These are phyloP conservation scores for Batillaria attramentaria DNA, from an alignment of 1,140 invertebrate genomes.

Conservation along the genomic window DNA sequence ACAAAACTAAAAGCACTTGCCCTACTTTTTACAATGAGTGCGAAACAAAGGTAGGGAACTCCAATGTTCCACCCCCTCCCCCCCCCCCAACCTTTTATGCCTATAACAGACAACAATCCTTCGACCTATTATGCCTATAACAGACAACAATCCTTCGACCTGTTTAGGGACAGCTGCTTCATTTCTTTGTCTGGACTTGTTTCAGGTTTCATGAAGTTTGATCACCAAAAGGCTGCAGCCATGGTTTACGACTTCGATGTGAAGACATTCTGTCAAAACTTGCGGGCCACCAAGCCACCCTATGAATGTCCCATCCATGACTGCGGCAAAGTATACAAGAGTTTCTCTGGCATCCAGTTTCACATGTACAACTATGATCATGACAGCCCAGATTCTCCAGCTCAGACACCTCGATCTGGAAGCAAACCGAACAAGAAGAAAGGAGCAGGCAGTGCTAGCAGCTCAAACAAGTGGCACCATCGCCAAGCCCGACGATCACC, in stretches of 20 bases:
- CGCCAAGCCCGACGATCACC: conserved; percentile 65
- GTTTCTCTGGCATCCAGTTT: conserved; percentile 86
- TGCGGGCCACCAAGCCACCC: conserved; percentile 85
- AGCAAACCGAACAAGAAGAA: conserved; percentile 57
- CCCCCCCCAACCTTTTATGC: no score
- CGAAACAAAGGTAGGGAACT: no score
- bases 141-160: no score
- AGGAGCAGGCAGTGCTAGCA: no score
- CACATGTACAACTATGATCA: conserved; percentile 89
- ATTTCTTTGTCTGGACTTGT: no score
- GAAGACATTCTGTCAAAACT: conserved; percentile 86
- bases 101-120: no score
- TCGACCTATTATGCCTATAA: no score
- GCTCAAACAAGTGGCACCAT: conserved; percentile 60
- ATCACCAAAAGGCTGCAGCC: conserved; percentile 28
- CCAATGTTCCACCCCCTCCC: no score
- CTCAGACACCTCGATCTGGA: conserved; percentile 45
- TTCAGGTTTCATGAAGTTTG: no score
- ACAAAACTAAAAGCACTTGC: no score
- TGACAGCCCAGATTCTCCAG: conserved; percentile 73
- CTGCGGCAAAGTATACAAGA: conserved; percentile 89
- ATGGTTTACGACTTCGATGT: conserved; percentile 88
- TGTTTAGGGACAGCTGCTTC: no score
- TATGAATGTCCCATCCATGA: conserved; percentile 87
- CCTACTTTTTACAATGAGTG: no score